Evolutionary conservation across 1,140 invertebrate species (phyloP), one percentile per base, ranked within the genome.

Genomic region (Condylostylus longicornis): DNA sequence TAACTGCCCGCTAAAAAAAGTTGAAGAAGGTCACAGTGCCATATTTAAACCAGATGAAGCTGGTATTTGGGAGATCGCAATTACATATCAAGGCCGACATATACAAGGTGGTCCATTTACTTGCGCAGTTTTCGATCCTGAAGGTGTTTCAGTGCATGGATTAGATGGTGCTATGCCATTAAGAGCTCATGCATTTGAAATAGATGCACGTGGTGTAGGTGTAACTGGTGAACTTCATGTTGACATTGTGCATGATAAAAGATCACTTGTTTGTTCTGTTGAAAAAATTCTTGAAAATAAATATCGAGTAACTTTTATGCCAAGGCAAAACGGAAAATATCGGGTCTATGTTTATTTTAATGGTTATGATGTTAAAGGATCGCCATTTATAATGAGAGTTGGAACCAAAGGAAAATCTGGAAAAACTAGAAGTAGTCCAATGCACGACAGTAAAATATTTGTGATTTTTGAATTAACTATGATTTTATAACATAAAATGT

Each of bases 41-140:
- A 93, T 85, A 41, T 98, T 98, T 61, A 84, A 90, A 57, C 93
- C 94, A 5, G 85, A 94, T 47, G 91, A 97, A 70, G 81, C 87
- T 32, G 94, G 91, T 51, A 84, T 91, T 50, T 98, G 93, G 91
- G 81, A 85, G 44, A 91, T 98, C 35, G 82, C 83, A 42, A 93
- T 98, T 40, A 79, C 84, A 15, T 96, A 96, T 59, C 88, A 94
- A 50, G 87, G 85, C 23, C 81, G 89, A 53, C 87, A 96, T 56
- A 96, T 98, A 47, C 81, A 87, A 62, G 93, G 91, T 31, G 89
- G 89, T 35, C 94, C 94, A 3, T 98, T 96, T 63, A 86, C 83
- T 1, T 97, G 94, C 54, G 87, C 93, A 54, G 93, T 98, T 0
- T 98, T 93, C 50, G 93, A 98, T 64, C 84, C 93, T 1, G 79